A percentile compares a stretch with the other conserved stretches of the same genome.
Conservation (phyloP, 2,113 vertebrate genomes). For the Eudorcas thomsonii region DNA sequence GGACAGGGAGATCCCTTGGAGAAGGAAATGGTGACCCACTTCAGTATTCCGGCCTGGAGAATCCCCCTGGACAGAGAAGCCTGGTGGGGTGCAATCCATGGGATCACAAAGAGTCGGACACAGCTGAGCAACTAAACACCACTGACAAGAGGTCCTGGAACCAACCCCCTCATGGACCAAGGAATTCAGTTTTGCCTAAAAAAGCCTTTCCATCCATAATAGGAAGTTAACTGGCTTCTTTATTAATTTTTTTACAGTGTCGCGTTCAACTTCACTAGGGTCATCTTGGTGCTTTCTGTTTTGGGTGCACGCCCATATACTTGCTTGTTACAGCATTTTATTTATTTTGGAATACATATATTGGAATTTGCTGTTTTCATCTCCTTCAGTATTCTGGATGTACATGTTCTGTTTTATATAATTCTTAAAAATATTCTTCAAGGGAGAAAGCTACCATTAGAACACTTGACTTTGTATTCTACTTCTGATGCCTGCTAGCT, state of each 20-base stretch:
- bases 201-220: background rate
- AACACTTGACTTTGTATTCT: background rate
- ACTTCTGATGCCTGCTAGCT: background rate
- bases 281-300: background rate
- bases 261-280: background rate
- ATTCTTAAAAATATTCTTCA: background rate
- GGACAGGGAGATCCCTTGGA: background rate
- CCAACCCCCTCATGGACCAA: background rate
- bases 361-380: background rate
- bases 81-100: background rate
- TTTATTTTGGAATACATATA: background rate
- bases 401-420: background rate
- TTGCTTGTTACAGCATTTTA: background rate
- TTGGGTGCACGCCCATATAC: background rate
- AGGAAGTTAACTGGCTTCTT: background rate
- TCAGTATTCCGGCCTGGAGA: background rate
- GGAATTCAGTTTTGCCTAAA: background rate
- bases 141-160: background rate
- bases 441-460: background rate
- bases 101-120: background rate
- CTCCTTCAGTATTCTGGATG: background rate
- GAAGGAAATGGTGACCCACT: background rate
- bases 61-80: background rate
- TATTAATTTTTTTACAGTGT: background rate
- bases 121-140: background rate